Conservation (phyloP, 2,888 invertebrate species). For the Drosophila mimica region DNA sequence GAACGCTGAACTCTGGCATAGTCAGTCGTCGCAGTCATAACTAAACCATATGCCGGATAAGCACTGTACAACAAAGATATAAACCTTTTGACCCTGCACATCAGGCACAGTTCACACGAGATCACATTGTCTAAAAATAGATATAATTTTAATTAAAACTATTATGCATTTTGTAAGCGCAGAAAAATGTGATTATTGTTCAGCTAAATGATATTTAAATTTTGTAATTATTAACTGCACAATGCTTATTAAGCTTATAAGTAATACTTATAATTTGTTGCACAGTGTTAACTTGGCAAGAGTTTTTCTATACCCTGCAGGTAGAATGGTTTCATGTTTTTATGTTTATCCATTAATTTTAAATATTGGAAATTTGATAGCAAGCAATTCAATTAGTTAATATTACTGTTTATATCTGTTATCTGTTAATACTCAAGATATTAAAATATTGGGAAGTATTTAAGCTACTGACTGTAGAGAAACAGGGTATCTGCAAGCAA, state of each 20-base stretch:
- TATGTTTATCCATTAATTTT: not conserved
- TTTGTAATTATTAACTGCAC: not conserved
- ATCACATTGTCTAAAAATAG: not conserved
- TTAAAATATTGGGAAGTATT: not conserved
- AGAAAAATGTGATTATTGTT: not conserved
- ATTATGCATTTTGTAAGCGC: not conserved
- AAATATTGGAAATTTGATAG: not conserved
- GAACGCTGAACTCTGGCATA: constrained; percentile 46
- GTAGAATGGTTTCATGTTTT: not conserved
- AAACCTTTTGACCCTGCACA: not conserved
- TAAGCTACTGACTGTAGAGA: not conserved
- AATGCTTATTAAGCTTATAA: not conserved
- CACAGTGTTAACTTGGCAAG: not conserved
- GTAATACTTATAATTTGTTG: not conserved
- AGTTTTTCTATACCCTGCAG: not conserved
- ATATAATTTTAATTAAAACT: not conserved
- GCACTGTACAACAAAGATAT: constrained; percentile 25
- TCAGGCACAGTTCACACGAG: not conserved
- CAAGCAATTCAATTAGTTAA: not conserved
- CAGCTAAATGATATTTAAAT: not conserved
- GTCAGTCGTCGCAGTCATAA: constrained; percentile 41
- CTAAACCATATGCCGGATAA: constrained; percentile 50
- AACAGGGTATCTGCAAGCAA: constrained; percentile 16
- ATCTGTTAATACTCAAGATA: not conserved
- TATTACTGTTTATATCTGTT: not conserved